phyloP scores from a whole-genome alignment of 2,113 vertebrate species.

The Monopterus albus region DNA sequence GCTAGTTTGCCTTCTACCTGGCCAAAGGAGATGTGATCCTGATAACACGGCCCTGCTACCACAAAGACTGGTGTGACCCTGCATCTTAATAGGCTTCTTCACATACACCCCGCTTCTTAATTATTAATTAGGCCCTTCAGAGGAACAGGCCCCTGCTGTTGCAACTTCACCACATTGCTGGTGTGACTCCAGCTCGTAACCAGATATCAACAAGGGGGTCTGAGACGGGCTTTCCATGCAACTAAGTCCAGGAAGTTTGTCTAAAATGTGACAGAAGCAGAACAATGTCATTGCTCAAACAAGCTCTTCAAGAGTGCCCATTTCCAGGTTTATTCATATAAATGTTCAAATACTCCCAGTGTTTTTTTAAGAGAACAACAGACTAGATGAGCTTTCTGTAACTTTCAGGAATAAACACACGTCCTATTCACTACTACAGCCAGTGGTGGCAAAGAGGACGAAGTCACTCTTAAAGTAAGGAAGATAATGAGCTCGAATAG shows the following conservation, averaged over 20 bases:
- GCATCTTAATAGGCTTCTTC: slow-evolving; percentile 76
- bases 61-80: slow-evolving; percentile 70
- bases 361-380: background rate
- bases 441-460: too few relatives aligned
- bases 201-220: slow-evolving; percentile 12
- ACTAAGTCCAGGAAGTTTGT: background rate
- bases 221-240: background rate
- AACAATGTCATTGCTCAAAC: too few relatives aligned
- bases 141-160: slow-evolving; percentile 32
- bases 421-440: background rate
- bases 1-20: background rate
- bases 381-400: background rate
- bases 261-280: background rate
- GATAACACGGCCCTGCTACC: slow-evolving; percentile 60
- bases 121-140: slow-evolving; percentile 69
- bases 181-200: slow-evolving; percentile 42
- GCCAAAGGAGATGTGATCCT: slow-evolving; percentile 48
- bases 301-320: background rate
- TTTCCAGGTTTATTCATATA: background rate
- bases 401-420: background rate
- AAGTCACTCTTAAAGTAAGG: too few relatives aligned
- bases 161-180: slow-evolving; percentile 35
- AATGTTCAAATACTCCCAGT: background rate
- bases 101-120: slow-evolving; percentile 67
- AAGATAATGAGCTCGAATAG: background rate